These are phyloP conservation scores for Drosophila mayaguana DNA, from an alignment of 2,888 invertebrate genomes.

Conservation along the genomic window DNA sequence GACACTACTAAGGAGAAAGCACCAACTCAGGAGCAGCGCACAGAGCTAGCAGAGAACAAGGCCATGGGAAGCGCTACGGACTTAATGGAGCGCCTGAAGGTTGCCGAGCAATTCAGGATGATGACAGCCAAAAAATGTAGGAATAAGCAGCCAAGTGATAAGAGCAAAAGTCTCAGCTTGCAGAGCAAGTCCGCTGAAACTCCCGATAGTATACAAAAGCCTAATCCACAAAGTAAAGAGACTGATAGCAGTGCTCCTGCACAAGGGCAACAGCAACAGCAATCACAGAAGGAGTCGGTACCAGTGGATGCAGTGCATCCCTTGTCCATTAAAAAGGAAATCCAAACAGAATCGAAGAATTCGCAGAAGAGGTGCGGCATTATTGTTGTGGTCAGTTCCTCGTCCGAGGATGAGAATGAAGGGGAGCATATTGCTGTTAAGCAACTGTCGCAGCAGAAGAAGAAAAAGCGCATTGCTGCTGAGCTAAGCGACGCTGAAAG, in stretches of 20 bases:
- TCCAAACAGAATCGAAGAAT: neutral
- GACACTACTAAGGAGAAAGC: neutral
- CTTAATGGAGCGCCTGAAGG: conserved; percentile 59
- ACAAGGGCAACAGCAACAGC: neutral
- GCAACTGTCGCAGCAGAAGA: neutral
- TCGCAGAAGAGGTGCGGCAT: neutral
- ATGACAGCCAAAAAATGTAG: conserved; percentile 4
- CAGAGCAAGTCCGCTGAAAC: neutral
- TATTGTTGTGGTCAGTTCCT: conserved; percentile 60
- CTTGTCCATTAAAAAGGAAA: conserved; percentile 20
- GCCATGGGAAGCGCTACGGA: conserved; percentile 41
- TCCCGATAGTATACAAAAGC: neutral
- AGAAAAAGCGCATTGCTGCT: conserved; percentile 30
- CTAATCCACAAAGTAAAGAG: neutral
- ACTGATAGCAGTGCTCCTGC: neutral
- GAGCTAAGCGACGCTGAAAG: conserved; percentile 40
- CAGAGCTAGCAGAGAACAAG: neutral
- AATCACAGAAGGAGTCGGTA: neutral
- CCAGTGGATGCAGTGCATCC: neutral
- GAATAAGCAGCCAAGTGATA: neutral
- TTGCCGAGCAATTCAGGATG: conserved; percentile 59
- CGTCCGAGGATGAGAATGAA: conserved; percentile 56
- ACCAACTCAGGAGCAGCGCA: neutral
- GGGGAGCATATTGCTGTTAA: neutral
- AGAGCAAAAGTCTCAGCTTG: neutral